These are phyloP conservation scores for Aegithalos caudatus DNA, from an alignment of 2,113 vertebrate species.

Conservation along the genomic window DNA sequence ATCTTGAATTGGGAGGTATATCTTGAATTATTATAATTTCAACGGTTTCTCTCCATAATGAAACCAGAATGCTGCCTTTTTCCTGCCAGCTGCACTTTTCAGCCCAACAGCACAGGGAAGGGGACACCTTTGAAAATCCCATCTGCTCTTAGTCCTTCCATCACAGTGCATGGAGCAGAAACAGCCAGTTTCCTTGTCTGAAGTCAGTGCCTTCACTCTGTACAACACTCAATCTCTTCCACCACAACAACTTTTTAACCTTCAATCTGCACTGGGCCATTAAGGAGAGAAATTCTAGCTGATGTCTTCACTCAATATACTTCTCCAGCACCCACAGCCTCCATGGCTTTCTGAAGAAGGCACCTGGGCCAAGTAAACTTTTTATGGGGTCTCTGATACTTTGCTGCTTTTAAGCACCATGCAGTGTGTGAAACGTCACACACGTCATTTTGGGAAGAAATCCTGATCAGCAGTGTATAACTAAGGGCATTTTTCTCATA, in stretches of 20 bases:
- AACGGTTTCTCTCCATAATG: neutral
- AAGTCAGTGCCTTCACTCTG: fast-evolving
- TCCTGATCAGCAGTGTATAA: neutral
- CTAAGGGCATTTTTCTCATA: neutral
- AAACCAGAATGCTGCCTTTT: neutral
- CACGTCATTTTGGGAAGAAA: neutral
- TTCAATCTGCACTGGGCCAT: fast-evolving
- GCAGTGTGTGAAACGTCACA: fast-evolving
- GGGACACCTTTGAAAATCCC: neutral
- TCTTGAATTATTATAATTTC: neutral
- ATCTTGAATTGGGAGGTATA: fast-evolving
- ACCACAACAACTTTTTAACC: neutral
- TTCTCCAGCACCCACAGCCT: neutral
- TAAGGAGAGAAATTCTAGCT: neutral
- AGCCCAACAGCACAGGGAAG: neutral
- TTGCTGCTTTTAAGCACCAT: neutral
- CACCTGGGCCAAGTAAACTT: neutral
- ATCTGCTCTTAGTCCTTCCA: neutral
- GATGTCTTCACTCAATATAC: neutral
- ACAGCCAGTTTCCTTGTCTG: neutral
- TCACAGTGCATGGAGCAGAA: neutral
- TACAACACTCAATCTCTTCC: neutral
- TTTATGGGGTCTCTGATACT: neutral
- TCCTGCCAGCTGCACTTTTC: neutral
- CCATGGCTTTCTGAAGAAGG: neutral